phyloP scores from a whole-genome alignment of 2,888 invertebrate species.

The Tachina lurida region DNA sequence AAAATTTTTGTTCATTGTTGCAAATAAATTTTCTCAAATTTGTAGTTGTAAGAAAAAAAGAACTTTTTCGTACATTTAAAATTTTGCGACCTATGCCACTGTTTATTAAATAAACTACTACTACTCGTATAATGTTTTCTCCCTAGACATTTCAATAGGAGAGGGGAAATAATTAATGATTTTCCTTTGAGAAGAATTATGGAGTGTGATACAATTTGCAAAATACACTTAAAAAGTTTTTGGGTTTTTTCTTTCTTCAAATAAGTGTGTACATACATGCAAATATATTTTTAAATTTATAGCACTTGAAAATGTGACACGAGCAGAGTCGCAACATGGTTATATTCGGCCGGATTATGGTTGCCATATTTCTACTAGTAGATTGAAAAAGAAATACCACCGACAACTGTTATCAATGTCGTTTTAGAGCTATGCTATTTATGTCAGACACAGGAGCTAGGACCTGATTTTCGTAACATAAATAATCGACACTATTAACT shows the following conservation, averaged over 20 bases:
- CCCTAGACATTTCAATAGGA: not conserved
- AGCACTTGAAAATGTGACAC: slow-evolving; percentile 5
- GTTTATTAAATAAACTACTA: slow-evolving; percentile 27
- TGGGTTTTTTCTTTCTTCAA: not conserved
- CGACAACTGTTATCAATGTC: too few species aligned
- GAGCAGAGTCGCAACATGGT: not conserved
- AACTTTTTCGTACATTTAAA: slow-evolving; percentile 13
- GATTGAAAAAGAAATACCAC: too few species aligned
- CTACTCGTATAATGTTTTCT: not conserved
- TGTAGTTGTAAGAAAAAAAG: not conserved
- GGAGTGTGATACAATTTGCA: slow-evolving; percentile 51
- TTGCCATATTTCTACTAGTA: too few species aligned
- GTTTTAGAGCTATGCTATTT: too few species aligned
- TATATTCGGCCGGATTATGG: too few species aligned
- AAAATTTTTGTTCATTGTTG: slow-evolving; percentile 42
- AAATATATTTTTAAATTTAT: slow-evolving; percentile 39
- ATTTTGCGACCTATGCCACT: slow-evolving; percentile 62
- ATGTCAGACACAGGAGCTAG: too few species aligned
- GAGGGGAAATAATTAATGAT: slow-evolving; percentile 56
- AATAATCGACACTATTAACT: too few species aligned
- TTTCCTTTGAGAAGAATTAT: slow-evolving; percentile 64
- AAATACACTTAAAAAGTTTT: slow-evolving; percentile 48
- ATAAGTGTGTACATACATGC: too few species aligned
- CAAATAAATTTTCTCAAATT: slow-evolving; percentile 49
- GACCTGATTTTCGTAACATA: too few species aligned